Evolutionary conservation across 2,888 invertebrate species (phyloP).

Genomic region (Callosobruchus maculatus): DNA sequence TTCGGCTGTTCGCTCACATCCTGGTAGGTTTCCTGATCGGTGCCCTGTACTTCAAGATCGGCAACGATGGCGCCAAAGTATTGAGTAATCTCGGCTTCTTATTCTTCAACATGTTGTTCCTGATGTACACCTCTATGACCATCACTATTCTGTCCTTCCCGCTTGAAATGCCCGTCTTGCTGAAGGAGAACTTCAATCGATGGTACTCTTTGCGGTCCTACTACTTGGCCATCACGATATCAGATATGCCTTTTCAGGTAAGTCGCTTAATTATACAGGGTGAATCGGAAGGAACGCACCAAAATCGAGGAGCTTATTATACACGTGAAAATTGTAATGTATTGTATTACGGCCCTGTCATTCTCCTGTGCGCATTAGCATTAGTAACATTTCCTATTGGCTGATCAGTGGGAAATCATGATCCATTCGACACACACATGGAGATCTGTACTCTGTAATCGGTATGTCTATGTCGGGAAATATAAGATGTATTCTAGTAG

Average conservation of each 20-base stretch:
- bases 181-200: conserved; percentile 93
- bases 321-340: too few relatives aligned
- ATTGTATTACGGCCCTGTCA: too few relatives aligned
- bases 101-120: conserved; percentile 97
- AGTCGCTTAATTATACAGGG: too few relatives aligned
- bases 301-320: too few relatives aligned
- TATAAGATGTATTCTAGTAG: too few relatives aligned
- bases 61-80: conserved; percentile 93
- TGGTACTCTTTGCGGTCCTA: conserved; percentile 96
- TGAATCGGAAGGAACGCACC: too few relatives aligned
- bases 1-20: conserved; percentile 90
- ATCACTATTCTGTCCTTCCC: conserved; percentile 97
- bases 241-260: conserved; percentile 98
- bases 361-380: too few relatives aligned
- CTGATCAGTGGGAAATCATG: too few relatives aligned
- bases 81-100: conserved; percentile 94
- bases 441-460: too few relatives aligned
- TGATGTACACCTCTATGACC: conserved; percentile 99
- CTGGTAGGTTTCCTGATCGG: conserved; percentile 92
- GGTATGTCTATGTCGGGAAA: too few relatives aligned
- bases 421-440: too few relatives aligned
- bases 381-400: too few relatives aligned
- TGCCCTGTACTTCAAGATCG: conserved; percentile 91
- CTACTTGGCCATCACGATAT: conserved; percentile 92
- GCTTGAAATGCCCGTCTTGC: conserved; percentile 89